These are phyloP conservation scores for Boleophthalmus pectinirostris DNA, from an alignment of 2,113 vertebrate genomes.

Conservation along the genomic window DNA sequence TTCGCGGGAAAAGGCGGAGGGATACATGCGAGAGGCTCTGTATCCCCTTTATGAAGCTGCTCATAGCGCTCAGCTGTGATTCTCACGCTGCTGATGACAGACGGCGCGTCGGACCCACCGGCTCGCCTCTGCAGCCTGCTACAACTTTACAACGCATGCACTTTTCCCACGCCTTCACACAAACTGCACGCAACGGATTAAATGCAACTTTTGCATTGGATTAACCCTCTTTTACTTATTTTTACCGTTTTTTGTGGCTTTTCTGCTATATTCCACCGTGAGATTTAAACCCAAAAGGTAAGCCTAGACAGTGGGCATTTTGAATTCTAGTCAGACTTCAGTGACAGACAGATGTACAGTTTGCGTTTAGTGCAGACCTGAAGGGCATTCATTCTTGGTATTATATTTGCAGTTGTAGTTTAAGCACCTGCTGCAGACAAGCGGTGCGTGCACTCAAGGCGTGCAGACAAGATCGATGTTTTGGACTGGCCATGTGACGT, in stretches of 20 bases:
- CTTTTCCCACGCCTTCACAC: constrained; percentile 13
- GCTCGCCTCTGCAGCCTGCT: constrained; percentile 19
- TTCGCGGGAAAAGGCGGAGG: constrained; percentile 67
- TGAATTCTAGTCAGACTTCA: neutral
- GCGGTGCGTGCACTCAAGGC: constrained; percentile 34
- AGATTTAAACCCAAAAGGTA: constrained; percentile 54
- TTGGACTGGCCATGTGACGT: constrained; percentile 54
- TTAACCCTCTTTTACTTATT: constrained; percentile 37
- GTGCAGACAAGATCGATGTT: constrained; percentile 30
- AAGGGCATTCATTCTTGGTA: neutral
- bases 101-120: constrained; percentile 20
- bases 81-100: constrained; percentile 45
- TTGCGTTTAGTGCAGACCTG: neutral
- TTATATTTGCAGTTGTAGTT: constrained; percentile 10
- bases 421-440: constrained; percentile 55
- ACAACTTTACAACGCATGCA: constrained; percentile 23
- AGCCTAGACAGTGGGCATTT: constrained; percentile 27
- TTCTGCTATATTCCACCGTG: constrained; percentile 14
- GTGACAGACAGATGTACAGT: neutral
- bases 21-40: neutral
- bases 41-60: constrained; percentile 36
- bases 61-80: constrained; percentile 56
- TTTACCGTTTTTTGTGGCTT: constrained; percentile 22
- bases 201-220: constrained; percentile 56
- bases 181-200: constrained; percentile 48